These are phyloP conservation scores for Zygaena filipendulae DNA, from an alignment of 2,888 invertebrate genomes.

Conservation along the genomic window DNA sequence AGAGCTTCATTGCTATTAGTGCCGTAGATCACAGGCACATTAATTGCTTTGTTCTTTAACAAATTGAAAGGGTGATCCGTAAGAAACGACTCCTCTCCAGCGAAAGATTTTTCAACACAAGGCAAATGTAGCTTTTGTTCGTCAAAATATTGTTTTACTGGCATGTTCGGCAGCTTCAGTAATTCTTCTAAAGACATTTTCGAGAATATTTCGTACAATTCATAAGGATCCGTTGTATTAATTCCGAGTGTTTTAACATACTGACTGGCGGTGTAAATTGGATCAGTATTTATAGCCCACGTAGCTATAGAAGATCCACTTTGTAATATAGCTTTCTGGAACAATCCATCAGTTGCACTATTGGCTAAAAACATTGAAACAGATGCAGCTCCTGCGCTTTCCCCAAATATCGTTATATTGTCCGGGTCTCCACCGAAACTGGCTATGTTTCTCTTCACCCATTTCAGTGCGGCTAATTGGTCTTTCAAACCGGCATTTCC, in stretches of 20 bases:
- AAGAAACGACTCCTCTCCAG: slow-evolving; percentile 36
- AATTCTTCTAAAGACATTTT: slow-evolving; percentile 30
- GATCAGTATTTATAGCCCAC: slow-evolving; percentile 48
- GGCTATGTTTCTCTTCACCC: slow-evolving; percentile 56
- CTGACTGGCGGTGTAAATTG: slow-evolving; percentile 39
- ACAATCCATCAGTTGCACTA: slow-evolving; percentile 36
- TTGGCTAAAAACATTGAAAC: slow-evolving; percentile 37
- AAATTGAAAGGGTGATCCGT: slow-evolving; percentile 45
- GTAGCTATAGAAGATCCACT: slow-evolving; percentile 45
- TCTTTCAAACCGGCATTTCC: too few species aligned
- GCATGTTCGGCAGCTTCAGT: too few species aligned
- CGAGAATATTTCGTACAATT: slow-evolving; percentile 40
- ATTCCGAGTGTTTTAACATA: slow-evolving; percentile 40
- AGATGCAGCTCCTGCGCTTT: slow-evolving; percentile 51
- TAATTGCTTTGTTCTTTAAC: slow-evolving; percentile 28
- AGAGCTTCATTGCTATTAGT: slow-evolving; percentile 44
- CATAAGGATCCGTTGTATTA: slow-evolving; percentile 34
- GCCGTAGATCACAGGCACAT: slow-evolving; percentile 25
- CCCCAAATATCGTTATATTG: slow-evolving; percentile 52
- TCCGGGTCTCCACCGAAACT: too few species aligned
- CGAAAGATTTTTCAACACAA: slow-evolving; percentile 41
- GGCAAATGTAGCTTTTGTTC: slow-evolving; percentile 44
- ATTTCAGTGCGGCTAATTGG: slow-evolving; percentile 50
- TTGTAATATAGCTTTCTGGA: slow-evolving; percentile 45
- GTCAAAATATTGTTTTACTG: slow-evolving; percentile 38